These are phyloP conservation scores for Chlamydotis undulata DNA, from an alignment of 2,113 vertebrate species.

Conservation along the genomic window DNA sequence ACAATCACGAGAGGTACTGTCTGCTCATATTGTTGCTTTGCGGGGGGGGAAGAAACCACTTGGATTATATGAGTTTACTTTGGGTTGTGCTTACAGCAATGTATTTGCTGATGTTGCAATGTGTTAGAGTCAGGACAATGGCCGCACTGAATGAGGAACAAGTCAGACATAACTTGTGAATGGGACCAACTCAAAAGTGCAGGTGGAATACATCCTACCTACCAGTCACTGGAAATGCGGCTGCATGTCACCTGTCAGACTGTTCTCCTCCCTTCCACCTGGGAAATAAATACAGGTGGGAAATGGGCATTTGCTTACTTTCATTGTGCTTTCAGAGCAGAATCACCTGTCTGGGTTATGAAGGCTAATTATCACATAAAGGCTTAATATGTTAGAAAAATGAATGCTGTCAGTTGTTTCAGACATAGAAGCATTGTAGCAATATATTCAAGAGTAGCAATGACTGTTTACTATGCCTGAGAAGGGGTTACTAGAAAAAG, in stretches of 20 bases:
- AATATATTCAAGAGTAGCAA: not conserved
- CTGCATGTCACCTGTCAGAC: not conserved
- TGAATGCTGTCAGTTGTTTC: not conserved
- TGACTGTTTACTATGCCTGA: not conserved
- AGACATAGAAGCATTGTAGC: rapidly evolving
- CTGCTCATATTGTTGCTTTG: not conserved
- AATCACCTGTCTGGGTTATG: not conserved
- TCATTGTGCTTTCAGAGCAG: not conserved
- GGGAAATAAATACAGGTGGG: not conserved
- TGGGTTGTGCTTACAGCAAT: not conserved
- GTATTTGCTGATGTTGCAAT: not conserved
- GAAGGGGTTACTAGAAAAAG: not conserved
- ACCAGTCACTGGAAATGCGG: not conserved
- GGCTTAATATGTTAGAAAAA: not conserved
- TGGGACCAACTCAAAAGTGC: not conserved
- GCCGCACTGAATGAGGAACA: not conserved
- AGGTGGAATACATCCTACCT: not conserved
- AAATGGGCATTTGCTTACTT: not conserved
- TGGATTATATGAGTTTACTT: not conserved
- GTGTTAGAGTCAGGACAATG: not conserved
- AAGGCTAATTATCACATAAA: not conserved
- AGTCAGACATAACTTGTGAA: not conserved
- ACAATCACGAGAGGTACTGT: not conserved
- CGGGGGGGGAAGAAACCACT: not conserved
- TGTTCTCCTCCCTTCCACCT: not conserved